Percentiles rank a stretch among this genome's conserved stretches.
Evolutionary conservation across 2,797 vertebrate species (phyloP).

Genomic region (Dendrocincla tyrannina): DNA sequence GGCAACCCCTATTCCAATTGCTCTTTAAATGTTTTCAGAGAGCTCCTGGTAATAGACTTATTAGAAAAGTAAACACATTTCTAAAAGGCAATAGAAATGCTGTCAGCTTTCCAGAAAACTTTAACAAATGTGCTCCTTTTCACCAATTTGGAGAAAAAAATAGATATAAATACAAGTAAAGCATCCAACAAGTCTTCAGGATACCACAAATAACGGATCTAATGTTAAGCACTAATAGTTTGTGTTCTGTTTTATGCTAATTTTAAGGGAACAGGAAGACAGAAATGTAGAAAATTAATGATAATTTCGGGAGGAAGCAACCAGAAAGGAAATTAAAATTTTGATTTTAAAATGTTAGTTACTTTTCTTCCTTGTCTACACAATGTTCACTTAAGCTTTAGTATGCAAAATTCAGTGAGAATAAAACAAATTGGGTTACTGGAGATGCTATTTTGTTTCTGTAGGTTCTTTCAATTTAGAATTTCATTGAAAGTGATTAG

Average conservation of each 20-base stretch:
- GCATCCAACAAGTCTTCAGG: not conserved
- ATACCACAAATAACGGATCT: not conserved
- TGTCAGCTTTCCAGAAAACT: not conserved
- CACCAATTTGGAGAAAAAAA: not conserved
- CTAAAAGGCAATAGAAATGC: not conserved
- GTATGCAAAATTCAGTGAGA: not conserved
- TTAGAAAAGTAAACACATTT: not conserved
- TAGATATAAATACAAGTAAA: not conserved
- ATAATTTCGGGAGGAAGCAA: not conserved
- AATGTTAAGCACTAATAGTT: not conserved
- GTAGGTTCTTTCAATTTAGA: not conserved
- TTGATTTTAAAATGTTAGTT: not conserved
- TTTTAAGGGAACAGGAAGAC: not conserved
- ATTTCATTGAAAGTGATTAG: not conserved
- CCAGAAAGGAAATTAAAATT: not conserved
- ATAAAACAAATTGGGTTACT: not conserved
- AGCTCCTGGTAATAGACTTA: rapidly evolving
- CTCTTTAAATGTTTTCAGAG: not conserved
- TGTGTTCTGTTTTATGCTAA: not conserved
- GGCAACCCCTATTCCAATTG: not conserved
- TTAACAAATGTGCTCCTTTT: rapidly evolving
- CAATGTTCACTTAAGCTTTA: not conserved
- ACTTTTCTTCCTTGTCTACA: not conserved
- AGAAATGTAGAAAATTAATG: not conserved
- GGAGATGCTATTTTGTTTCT: not conserved